Evolutionary conservation across 2,797 vertebrate genomes (phyloP).

Genomic region (Aeoliscus strigatus): DNA sequence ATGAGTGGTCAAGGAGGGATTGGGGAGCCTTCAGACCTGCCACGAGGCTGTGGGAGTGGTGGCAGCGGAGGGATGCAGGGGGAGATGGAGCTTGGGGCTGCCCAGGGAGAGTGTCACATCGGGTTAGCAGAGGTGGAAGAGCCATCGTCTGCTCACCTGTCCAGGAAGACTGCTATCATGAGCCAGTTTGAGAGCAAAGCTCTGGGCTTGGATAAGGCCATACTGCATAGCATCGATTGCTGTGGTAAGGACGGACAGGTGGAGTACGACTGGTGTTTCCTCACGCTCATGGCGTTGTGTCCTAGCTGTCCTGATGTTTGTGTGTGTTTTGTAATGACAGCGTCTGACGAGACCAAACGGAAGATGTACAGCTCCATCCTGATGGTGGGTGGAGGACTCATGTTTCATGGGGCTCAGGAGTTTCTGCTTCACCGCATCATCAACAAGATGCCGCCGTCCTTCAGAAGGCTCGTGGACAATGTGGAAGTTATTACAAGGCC

Average conservation of each 20-base stretch:
- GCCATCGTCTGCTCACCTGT: slow-evolving; percentile 79
- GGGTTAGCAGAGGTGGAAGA: slow-evolving; percentile 85
- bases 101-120: slow-evolving; percentile 83
- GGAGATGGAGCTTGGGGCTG: slow-evolving; percentile 83
- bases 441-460: slow-evolving; percentile 99
- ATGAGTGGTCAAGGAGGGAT: slow-evolving; percentile 77
- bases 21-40: slow-evolving; percentile 61
- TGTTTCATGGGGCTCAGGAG: slow-evolving; percentile 93
- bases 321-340: slow-evolving; percentile 63
- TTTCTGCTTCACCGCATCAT: slow-evolving; percentile 96
- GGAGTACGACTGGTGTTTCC: neutral
- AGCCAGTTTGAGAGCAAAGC: slow-evolving; percentile 97
- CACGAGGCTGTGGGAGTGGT: slow-evolving; percentile 49
- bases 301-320: neutral
- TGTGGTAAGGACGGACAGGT: slow-evolving; percentile 79
- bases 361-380: slow-evolving; percentile 99
- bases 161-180: slow-evolving; percentile 84
- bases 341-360: slow-evolving; percentile 95
- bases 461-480: slow-evolving; percentile 92
- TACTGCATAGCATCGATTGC: slow-evolving; percentile 98
- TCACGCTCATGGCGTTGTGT: accelerated
- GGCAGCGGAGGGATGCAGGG: slow-evolving; percentile 72
- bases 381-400: slow-evolving; percentile 92
- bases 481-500: slow-evolving; percentile 95
- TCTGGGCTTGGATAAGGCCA: slow-evolving; percentile 92